Evolutionary conservation across 2,888 invertebrate species (phyloP).

Genomic region (Acanthosepion esculentum): DNA sequence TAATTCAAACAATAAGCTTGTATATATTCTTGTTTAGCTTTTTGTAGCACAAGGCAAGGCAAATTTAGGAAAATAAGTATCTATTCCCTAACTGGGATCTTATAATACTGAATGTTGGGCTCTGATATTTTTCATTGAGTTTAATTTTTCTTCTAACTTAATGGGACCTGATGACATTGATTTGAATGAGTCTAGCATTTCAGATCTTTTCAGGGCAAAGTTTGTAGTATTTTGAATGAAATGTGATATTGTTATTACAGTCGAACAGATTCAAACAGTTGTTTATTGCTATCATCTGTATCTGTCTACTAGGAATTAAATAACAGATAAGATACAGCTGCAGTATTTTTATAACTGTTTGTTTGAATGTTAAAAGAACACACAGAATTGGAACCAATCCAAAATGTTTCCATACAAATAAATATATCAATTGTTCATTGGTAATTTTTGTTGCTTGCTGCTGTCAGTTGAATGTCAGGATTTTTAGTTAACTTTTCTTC

Average conservation of each 20-base stretch:
- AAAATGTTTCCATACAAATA: neutral
- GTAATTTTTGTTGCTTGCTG: neutral
- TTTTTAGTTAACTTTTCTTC: neutral
- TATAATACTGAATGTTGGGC: neutral
- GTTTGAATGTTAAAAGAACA: neutral
- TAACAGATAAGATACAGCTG: neutral
- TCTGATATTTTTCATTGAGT: neutral
- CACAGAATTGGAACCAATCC: neutral
- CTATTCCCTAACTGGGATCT: neutral
- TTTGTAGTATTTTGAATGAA: neutral
- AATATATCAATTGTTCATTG: neutral
- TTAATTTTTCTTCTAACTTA: neutral
- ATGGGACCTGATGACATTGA: neutral
- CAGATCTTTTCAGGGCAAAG: neutral
- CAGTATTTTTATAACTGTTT: neutral
- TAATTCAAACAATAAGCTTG: neutral
- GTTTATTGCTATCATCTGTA: neutral
- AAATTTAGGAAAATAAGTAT: neutral
- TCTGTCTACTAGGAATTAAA: neutral
- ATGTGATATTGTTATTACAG: neutral
- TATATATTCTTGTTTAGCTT: neutral
- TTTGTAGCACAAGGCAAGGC: neutral
- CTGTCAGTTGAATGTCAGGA: neutral
- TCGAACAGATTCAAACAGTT: neutral
- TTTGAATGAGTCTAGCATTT: neutral